A percentile compares a stretch with the other conserved stretches of the same genome.
Evolutionary conservation across 1,140 invertebrate species (phyloP).

Genomic region (Pristionchus pacificus): DNA sequence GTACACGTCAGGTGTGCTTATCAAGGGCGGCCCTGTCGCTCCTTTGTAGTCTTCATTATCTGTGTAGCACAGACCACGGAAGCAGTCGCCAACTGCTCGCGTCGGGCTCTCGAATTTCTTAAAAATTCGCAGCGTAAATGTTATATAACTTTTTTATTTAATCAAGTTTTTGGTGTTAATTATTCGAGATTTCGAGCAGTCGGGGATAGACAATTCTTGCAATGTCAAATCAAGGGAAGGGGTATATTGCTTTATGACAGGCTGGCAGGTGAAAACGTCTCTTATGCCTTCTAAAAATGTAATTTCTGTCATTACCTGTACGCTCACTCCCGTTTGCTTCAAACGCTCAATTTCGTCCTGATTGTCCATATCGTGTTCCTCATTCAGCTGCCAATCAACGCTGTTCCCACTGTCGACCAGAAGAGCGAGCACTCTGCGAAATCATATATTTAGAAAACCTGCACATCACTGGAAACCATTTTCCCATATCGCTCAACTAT

Average conservation of each 20-base stretch:
- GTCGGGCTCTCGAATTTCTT: constrained; percentile 16
- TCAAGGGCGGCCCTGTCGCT: constrained; percentile 26
- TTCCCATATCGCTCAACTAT: too few relatives aligned
- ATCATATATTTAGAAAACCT: neutral
- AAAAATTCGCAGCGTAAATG: neutral
- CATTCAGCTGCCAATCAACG: neutral
- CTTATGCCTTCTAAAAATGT: neutral
- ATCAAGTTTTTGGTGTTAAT: neutral
- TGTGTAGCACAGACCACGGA: constrained; percentile 5
- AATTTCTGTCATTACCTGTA: neutral
- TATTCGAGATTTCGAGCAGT: neutral
- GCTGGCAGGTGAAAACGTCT: neutral
- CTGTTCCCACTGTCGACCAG: constrained; percentile 3
- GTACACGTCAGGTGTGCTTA: constrained; percentile 12
- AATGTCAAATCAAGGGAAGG: neutral
- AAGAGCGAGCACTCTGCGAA: constrained; percentile 1
- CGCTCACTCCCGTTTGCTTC: constrained; percentile 13
- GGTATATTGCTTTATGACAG: neutral
- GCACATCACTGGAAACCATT: neutral
- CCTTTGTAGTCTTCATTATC: constrained; percentile 15
- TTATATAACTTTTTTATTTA: too few relatives aligned
- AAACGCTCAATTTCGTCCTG: constrained; percentile 8
- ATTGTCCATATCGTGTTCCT: constrained; percentile 20
- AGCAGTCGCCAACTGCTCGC: constrained; percentile 21
- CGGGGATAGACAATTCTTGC: neutral